These are phyloP conservation scores for Rhinatrema bivittatum DNA, from an alignment of 2,797 vertebrate genomes.

Conservation along the genomic window DNA sequence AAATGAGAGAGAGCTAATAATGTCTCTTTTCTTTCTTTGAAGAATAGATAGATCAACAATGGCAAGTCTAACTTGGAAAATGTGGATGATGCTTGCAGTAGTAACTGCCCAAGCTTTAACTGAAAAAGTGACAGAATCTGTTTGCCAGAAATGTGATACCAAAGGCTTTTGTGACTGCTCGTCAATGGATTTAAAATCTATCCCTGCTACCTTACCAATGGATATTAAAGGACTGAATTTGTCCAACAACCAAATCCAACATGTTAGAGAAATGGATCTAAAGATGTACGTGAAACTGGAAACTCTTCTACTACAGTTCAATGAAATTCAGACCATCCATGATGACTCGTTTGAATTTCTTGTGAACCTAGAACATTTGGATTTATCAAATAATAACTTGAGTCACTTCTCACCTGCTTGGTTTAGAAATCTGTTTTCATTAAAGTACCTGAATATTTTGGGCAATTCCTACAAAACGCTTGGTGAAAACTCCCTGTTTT, in stretches of 20 bases:
- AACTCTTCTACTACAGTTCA: slow-evolving; percentile 44
- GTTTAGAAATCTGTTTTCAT: slow-evolving; percentile 50
- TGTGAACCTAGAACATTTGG: slow-evolving; percentile 45
- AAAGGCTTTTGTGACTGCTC: slow-evolving; percentile 47
- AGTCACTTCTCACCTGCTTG: slow-evolving; percentile 40
- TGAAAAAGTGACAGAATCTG: neutral
- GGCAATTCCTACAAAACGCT: slow-evolving; percentile 56
- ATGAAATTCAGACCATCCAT: slow-evolving; percentile 45
- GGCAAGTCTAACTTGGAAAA: slow-evolving; percentile 3
- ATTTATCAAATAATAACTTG: slow-evolving; percentile 61
- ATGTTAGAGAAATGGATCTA: slow-evolving; percentile 40
- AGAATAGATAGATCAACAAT: slow-evolving; percentile 21
- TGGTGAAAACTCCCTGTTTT: slow-evolving; percentile 46
- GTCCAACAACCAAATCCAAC: slow-evolving; percentile 52
- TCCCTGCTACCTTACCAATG: slow-evolving; percentile 39
- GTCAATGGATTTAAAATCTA: slow-evolving; percentile 23
- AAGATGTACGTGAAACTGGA: slow-evolving; percentile 35
- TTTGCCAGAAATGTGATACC: slow-evolving; percentile 30
- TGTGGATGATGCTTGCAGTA: slow-evolving; percentile 16
- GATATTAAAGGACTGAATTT: slow-evolving; percentile 44
- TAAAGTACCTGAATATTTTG: slow-evolving; percentile 52
- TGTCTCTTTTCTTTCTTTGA: neutral
- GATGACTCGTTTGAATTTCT: slow-evolving; percentile 43
- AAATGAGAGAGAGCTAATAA: neutral
- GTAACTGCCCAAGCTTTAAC: slow-evolving; percentile 12